Evolutionary conservation across 2,797 vertebrate species (phyloP), one percentile per base, ranked within the genome.

Genomic region (Setipinna tenuifilis): DNA sequence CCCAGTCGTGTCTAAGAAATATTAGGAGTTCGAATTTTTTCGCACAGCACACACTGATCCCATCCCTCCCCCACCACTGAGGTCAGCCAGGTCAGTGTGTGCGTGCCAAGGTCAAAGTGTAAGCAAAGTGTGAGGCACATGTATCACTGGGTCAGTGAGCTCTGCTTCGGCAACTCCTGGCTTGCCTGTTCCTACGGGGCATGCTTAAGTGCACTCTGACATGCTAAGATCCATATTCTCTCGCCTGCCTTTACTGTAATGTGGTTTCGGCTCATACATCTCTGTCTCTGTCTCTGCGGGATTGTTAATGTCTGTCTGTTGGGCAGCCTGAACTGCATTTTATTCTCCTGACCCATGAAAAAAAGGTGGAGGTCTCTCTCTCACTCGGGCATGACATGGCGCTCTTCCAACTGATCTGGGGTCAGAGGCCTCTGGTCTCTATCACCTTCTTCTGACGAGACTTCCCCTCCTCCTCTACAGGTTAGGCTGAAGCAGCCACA

Each of bases 91-190:
- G 54, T 83, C 82, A 62, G 68, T 46, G 25, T 83, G 84, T 44
- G 71, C 71, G 23, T 78, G 71, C 71, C 71, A 41, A 78, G 71
- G 71, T 78, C 71, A 78, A 12, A 78, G 71, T 44, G 35, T 21
- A 9, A 82, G 89, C 90, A 89, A 89, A 82, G 87, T 90, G 86
- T 85, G 88, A 92, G 85, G 89, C 35, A 10, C 71, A 44, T 87
- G 17, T 23, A 57, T 57, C 62, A 44, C 6, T 44, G 35, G 71
- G 71, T 44, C 71, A 44, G 35, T 11, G 71, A 44, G 35, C 35
- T 41, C 71, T 21, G 6, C 14, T 44, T 44, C 17, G 7, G 14
- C 68, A 71, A 71, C 68, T 71, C 68, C 31, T 35, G 68, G 68
- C 68, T 17, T 35, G 68, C 28, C 68, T 17, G 28, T 31, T 71